Percentiles rank a stretch among this genome's conserved stretches.
These are phyloP conservation scores for Theristicus caerulescens DNA, from an alignment of 2,113 vertebrate genomes.

Conservation along the genomic window DNA sequence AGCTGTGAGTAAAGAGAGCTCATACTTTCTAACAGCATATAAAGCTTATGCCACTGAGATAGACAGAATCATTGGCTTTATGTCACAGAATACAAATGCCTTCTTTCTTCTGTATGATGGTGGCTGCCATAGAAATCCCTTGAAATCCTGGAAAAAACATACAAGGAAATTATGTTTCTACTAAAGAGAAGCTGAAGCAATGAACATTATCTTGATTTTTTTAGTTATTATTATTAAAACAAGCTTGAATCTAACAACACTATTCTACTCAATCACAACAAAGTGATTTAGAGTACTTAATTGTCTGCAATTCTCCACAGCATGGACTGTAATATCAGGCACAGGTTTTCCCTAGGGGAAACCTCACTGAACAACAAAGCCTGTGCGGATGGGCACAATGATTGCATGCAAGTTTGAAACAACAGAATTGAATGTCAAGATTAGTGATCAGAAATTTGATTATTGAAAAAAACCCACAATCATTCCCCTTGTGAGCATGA, in stretches of 20 bases:
- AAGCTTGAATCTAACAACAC: background rate
- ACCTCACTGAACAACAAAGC: background rate
- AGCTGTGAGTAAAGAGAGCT: background rate
- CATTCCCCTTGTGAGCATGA: background rate
- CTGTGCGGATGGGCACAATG: background rate
- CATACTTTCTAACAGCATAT: background rate
- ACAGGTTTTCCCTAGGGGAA: background rate
- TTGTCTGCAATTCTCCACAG: background rate
- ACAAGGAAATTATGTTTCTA: background rate
- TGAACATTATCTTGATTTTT: background rate
- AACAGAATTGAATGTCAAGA: background rate
- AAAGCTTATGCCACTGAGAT: background rate
- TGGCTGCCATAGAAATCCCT: background rate
- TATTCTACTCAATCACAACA: background rate
- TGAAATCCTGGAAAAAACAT: background rate
- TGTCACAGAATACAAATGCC: background rate
- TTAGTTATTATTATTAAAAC: background rate
- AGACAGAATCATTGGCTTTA: background rate
- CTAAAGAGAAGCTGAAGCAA: background rate
- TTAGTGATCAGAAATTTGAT: background rate
- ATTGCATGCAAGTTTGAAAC: rapidly evolving
- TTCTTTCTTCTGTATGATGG: background rate
- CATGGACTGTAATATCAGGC: rapidly evolving
- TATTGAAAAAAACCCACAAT: background rate
- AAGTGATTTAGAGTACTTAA: background rate